These are phyloP conservation scores for Limnephilus lunatus DNA, from an alignment of 2,888 invertebrate species.

Conservation along the genomic window DNA sequence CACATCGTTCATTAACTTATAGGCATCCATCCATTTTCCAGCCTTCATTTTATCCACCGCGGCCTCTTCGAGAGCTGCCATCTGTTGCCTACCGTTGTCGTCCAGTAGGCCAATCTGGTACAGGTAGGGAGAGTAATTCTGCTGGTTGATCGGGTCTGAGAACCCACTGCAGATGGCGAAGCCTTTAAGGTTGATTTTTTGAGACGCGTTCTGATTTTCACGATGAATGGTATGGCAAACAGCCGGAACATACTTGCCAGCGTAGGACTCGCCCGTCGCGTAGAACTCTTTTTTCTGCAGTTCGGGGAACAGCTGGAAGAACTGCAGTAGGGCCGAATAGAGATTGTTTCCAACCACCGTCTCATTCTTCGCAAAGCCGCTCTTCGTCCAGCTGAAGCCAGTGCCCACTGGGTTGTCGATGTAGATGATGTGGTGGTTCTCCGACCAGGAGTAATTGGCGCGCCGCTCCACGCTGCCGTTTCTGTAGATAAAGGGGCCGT, in stretches of 20 bases:
- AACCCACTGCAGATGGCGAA: conserved; percentile 84
- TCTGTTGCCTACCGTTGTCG: conserved; percentile 43
- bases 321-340: conserved; percentile 86
- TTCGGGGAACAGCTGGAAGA: conserved; percentile 90
- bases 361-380: conserved; percentile 88
- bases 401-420: conserved; percentile 96
- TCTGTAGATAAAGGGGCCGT: conserved; percentile 85
- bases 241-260: conserved; percentile 88
- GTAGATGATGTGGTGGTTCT: conserved; percentile 88
- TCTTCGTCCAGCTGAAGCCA: conserved; percentile 93
- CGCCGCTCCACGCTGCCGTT: conserved; percentile 71
- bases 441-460: conserved; percentile 86
- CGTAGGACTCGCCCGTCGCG: conserved; percentile 94
- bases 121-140: conserved; percentile 87
- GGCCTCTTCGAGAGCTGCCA: conserved; percentile 40
- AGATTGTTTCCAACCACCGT: conserved; percentile 86
- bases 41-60: conserved; percentile 50
- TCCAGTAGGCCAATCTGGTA: conserved; percentile 74
- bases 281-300: conserved; percentile 87
- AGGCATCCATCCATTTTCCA: conserved; percentile 56
- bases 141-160: conserved; percentile 85
- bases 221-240: conserved; percentile 86
- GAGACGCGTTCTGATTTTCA: conserved; percentile 79
- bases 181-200: conserved; percentile 85
- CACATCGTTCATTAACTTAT: conserved; percentile 38